A percentile compares a stretch with the other conserved stretches of the same genome.
phyloP scores from a whole-genome alignment of 2,797 vertebrate genomes.

The Hyperoplus immaculatus region DNA sequence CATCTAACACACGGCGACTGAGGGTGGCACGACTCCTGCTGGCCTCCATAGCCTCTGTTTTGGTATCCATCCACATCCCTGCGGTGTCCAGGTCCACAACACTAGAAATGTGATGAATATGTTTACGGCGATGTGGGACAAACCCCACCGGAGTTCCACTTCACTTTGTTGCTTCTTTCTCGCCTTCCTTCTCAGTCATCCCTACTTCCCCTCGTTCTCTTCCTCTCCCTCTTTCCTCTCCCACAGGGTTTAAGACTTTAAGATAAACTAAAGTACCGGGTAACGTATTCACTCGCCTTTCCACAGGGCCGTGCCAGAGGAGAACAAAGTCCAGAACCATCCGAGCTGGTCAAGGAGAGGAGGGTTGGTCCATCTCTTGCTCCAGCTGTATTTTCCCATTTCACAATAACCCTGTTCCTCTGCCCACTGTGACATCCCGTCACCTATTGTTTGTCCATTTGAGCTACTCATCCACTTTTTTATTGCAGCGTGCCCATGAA shows the following conservation, averaged over 20 bases:
- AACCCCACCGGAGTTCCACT: neutral
- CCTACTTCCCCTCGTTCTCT: neutral
- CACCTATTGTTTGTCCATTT: conserved; percentile 46
- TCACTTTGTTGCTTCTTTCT: neutral
- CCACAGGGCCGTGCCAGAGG: neutral
- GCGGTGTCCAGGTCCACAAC: conserved; percentile 13
- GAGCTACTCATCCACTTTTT: conserved; percentile 57
- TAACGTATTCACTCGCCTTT: conserved; percentile 52
- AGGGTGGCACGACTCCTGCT: conserved; percentile 33
- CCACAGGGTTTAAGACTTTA: conserved; percentile 19
- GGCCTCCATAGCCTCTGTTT: conserved; percentile 50
- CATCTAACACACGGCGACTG: conserved; percentile 24
- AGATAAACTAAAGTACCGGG: conserved; percentile 43
- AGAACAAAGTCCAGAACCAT: conserved; percentile 55
- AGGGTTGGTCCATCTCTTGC: neutral
- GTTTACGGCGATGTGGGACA: neutral
- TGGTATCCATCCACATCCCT: conserved; percentile 65
- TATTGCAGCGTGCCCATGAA: conserved; percentile 21
- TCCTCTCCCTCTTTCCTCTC: neutral
- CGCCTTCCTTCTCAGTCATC: conserved; percentile 18
- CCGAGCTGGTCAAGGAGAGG: neutral
- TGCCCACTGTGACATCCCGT: conserved; percentile 20
- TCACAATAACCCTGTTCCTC: conserved; percentile 28
- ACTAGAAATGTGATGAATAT: neutral
- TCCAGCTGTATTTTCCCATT: conserved; percentile 13